These are phyloP conservation scores for Aurelia coerulea DNA, from an alignment of 30 jellyfish, hydroid and myxozoan genomes.

Conservation along the genomic window DNA sequence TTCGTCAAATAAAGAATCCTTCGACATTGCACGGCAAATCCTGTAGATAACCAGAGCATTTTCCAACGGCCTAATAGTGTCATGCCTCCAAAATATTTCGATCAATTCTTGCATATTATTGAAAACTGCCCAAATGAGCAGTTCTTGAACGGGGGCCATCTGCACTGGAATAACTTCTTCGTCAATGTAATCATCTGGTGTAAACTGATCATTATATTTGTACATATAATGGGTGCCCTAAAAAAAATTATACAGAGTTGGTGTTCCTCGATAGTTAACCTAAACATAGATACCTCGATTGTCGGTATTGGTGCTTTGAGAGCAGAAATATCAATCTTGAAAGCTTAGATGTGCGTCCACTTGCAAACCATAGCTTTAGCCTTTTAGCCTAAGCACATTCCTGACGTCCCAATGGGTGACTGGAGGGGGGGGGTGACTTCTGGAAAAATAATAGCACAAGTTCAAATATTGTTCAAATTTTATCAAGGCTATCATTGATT, in stretches of 20 bases:
- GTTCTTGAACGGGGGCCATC: slow-evolving; percentile 32
- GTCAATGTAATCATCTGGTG: background rate
- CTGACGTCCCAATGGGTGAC: too few species aligned
- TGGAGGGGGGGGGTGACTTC: too few species aligned
- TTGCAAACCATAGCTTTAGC: too few species aligned
- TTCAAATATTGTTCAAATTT: too few species aligned
- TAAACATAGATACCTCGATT: too few species aligned
- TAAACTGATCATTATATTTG: background rate
- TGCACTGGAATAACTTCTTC: background rate
- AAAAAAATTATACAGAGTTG: background rate
- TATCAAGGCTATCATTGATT: too few species aligned
- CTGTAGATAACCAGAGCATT: slow-evolving; percentile 28
- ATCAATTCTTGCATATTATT: slow-evolving; percentile 19
- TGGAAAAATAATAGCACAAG: too few species aligned
- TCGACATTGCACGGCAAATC: slow-evolving; percentile 9
- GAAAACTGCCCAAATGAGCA: slow-evolving; percentile 54
- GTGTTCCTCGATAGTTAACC: too few species aligned
- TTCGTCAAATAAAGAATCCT: background rate
- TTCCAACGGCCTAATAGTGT: slow-evolving; percentile 21
- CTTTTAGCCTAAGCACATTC: too few species aligned
- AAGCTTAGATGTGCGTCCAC: too few species aligned
- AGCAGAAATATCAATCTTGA: too few species aligned
- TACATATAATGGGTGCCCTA: background rate
- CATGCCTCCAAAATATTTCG: slow-evolving; percentile 42
- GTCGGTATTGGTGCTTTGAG: too few species aligned